These are phyloP conservation scores for Athalia rosae DNA, from an alignment of 2,888 invertebrate genomes.

Conservation along the genomic window DNA sequence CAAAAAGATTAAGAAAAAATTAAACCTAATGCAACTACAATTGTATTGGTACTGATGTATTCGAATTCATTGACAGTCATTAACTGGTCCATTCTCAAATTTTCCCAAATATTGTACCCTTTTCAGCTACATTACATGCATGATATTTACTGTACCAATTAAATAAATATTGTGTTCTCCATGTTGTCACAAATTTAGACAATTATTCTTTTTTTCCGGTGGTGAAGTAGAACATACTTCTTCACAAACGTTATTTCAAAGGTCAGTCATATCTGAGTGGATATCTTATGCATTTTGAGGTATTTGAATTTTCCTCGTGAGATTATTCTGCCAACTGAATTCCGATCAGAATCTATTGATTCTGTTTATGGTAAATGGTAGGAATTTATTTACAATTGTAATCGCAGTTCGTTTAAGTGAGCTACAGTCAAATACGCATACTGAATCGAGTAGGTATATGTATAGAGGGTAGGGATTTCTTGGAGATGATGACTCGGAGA, in stretches of 20 bases:
- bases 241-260: not conserved
- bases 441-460: not conserved
- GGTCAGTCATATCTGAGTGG: not conserved
- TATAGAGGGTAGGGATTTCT: conserved; percentile 10
- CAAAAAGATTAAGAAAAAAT: not conserved
- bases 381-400: conserved; percentile 22
- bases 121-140: not conserved
- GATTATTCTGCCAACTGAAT: not conserved
- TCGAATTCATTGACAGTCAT: conserved; percentile 31
- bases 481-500: conserved; percentile 3
- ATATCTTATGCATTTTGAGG: not conserved
- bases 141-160: too few species aligned
- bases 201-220: not conserved
- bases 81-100: conserved; percentile 19
- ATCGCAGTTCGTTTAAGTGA: conserved; percentile 3
- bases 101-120: not conserved
- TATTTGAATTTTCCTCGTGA: not conserved
- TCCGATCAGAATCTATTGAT: conserved; percentile 17
- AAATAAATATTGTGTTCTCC: not conserved
- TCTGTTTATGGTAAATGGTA: not conserved
- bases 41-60: not conserved
- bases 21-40: not conserved
- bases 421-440: not conserved
- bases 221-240: not conserved
- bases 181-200: not conserved